Evolutionary conservation across 2,888 invertebrate genomes (phyloP).

Genomic region (Pyrochroa serraticornis): DNA sequence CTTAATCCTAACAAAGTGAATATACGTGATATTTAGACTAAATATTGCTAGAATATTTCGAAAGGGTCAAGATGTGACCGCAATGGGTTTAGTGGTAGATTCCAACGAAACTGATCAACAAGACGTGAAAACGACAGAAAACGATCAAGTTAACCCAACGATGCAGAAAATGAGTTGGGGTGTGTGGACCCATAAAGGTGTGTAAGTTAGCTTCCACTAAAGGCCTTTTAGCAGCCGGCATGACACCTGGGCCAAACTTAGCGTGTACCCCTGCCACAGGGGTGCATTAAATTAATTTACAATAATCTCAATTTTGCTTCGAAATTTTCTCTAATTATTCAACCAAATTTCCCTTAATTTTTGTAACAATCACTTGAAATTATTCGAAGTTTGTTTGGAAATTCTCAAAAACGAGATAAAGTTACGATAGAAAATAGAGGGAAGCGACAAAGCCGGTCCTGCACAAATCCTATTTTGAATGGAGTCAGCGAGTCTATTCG

Average conservation of each 20-base stretch:
- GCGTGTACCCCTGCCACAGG: constrained; percentile 32
- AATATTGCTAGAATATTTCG: constrained; percentile 4
- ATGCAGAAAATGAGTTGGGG: constrained; percentile 57
- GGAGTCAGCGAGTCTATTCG: constrained; percentile 53
- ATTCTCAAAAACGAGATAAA: too few species aligned
- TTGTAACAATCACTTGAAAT: neutral
- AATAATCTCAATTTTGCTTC: neutral
- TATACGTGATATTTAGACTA: constrained; percentile 7
- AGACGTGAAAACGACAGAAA: neutral
- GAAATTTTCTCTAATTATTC: neutral
- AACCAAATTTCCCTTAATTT: neutral
- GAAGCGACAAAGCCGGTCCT: constrained; percentile 33
- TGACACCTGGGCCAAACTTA: constrained; percentile 51
- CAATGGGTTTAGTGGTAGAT: constrained; percentile 1
- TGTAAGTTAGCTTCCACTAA: constrained; percentile 45
- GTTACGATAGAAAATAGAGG: too few species aligned
- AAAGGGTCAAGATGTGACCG: neutral
- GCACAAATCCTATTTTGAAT: constrained; percentile 52
- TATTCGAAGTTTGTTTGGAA: neutral
- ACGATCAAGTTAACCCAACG: constrained; percentile 51
- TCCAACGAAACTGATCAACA: constrained; percentile 6
- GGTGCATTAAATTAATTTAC: constrained; percentile 17
- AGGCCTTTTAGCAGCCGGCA: constrained; percentile 51
- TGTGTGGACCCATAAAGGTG: constrained; percentile 50
- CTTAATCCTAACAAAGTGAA: constrained; percentile 14